Base-by-base conservation (phyloP, 2,888 invertebrate genomes). In the Andrena flavipes region DNA sequence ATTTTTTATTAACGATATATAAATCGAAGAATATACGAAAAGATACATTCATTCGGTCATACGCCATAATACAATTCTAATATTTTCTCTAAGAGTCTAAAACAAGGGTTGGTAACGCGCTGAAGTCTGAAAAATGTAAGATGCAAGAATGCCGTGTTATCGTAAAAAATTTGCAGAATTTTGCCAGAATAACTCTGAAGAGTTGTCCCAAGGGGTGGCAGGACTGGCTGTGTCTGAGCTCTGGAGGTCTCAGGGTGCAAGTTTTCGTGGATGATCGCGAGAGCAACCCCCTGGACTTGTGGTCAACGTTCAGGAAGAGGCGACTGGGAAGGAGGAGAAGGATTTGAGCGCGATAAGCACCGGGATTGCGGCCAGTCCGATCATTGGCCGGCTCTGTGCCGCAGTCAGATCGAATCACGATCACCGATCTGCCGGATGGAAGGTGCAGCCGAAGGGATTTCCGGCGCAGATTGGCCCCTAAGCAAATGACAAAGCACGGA, bases 401-500 rank as follows among this genome's bases (percentile, higher is more conserved):
- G 80, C 82, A 90, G 91, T 90, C 87, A 88, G 91, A 91, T 92
- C 91, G 91, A 92, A 92, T 92, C 92, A 90, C 92, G 91, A 92
- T 92, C 90, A 88, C 90, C 86, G 91, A 92, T 92, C 90, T 87
- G 82, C 76, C 74, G 75, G 84, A 86, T 84, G 76, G 88, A 87
- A 86, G 89, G 86, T 76, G 80, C 82, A 75, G 80, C 56, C 88
- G 82, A 85, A 82, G 84, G 89, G 87, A 88, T 89, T 88, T 88
- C 82, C 85, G 88, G 83, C 88, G 87, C 84, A 90, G 90, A 92
- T 92, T 91, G 91, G 90, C 90, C 89, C 56, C 91, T 91, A 90
- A 92, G 91, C 89, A 92, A 92, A 92, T 92, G 93, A 93, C 93
- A 92, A 93, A 92, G 92, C 90, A 88, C 85, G 87, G 87, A 87